Evolutionary conservation across 2,888 invertebrate species (phyloP), one percentile per base, ranked within the genome.

Genomic region (Drosophila barbarae): DNA sequence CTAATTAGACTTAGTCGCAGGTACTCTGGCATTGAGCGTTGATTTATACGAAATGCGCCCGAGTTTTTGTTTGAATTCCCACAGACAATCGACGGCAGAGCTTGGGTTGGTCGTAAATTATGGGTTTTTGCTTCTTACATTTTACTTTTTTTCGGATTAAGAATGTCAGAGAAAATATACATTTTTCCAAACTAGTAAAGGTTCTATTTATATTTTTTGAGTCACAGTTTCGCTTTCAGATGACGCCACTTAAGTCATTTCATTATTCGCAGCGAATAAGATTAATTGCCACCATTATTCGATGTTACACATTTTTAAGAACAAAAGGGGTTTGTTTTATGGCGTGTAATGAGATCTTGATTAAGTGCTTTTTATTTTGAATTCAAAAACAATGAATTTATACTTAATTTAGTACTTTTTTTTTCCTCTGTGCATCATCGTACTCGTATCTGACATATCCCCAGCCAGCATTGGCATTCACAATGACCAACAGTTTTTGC

Each of bases 1-100:
- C 79, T 81, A 84, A 81, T 81, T 84, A 75, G 77, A 83, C 77
- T 66, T 75, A 65, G 73, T 64, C 46, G 64, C 49, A 68, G 59
- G 65, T 65, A 55, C 15, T 69, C 72, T 81, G 84, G 67, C 80
- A 81, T 78, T 81, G 80, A 78, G 73, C 77, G 76, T 47, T 84
- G 84, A 84, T 84, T 81, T 81, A 78, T 76, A 53, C 53, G 67
- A 77, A 78, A 73, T 63, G 78, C 55, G 65, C 64, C 52, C 57
- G 42, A 46, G 39, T 58, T 70, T 68, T 74, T 72, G 72, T 58
- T 51, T 73, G 56, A 52, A 50, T 70, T 80, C 73, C 73, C 77
- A 77, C 69, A 77, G 73, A 66, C 51, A 72, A 78, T 70, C 63
- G 63, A 53, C 41, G 18, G 10, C 15, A 51, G 15, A 38, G n/a